These are phyloP conservation scores for Choloepus hoffmanni DNA, from an alignment of 2,113 vertebrate species.

Conservation along the genomic window DNA sequence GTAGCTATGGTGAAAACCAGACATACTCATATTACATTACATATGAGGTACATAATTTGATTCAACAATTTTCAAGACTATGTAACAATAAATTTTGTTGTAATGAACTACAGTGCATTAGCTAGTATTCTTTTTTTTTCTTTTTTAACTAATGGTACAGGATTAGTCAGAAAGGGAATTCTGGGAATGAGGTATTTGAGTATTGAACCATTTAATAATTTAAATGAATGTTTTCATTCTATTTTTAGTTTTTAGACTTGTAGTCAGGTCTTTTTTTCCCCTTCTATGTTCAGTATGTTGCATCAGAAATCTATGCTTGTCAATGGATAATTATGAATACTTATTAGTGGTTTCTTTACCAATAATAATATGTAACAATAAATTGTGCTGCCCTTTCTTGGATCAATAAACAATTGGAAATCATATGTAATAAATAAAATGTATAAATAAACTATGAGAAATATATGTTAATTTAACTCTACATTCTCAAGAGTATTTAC, in stretches of 20 bases:
- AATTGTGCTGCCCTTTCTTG: neutral
- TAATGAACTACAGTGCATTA: neutral
- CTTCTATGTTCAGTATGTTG: neutral
- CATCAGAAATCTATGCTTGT: neutral
- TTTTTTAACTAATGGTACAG: neutral
- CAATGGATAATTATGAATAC: neutral
- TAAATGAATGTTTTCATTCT: neutral
- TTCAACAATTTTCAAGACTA: neutral
- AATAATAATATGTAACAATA: neutral
- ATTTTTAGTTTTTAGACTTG: conserved; percentile 46
- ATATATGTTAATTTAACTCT: neutral
- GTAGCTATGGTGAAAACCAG: neutral
- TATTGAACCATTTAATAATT: neutral
- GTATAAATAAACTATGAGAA: conserved; percentile 14
- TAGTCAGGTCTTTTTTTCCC: conserved; percentile 6
- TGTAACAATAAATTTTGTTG: neutral
- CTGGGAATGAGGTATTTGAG: neutral
- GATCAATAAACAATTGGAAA: conserved; percentile 32
- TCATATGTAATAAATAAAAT: neutral
- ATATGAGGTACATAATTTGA: neutral
- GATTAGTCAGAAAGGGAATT: neutral
- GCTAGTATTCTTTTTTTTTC: neutral
- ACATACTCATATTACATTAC: neutral
- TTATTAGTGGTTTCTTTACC: neutral
- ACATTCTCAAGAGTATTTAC: neutral